Base-by-base conservation (phyloP, 1,140 invertebrate species). In the Macrobrachium rosenbergii region DNA sequence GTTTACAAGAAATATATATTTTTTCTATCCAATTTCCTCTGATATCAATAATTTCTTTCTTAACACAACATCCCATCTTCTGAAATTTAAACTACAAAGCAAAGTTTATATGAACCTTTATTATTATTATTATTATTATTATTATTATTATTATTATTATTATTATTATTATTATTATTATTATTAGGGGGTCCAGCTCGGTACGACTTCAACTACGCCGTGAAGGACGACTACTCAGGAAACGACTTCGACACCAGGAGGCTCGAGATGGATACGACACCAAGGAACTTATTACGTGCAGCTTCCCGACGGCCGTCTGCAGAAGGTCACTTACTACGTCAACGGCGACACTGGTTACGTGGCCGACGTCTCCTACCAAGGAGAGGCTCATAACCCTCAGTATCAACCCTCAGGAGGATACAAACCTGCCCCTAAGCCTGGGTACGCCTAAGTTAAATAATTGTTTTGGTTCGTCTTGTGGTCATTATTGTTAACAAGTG, bases 221-320 rank as follows among this genome's bases (percentile, higher is more conserved):
- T 83, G 59, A 77, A 77, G 28, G 82, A 83, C 82, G 72, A 62
- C 58, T n/a, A 62, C 37, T 83, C 82, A 52, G 60, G 82, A 72
- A 83, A 83, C 82, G 62, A 76, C 72, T 76, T 45, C 81, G 81
- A 45, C 82, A 83, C 58, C 67, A 83, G 23, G 82, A 83, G 21
- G 10, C 82, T 45, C 82, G 73, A 19, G 21, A 83, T 21, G 82
- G 82, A 3, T 62, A 83, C 72, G 75, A 83, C 72, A 83, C 82
- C 16, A 58, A 83, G 73, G 72, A 62, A 76, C 72, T 16, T 77
- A 83, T 28, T 83, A 77, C 73, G 82, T 64, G 6, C 82, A 63
- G 59, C 82, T 83, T 62, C 72, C 82, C 73, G 82, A 83, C 82
- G 82, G 82, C 23, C 82, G 72, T 28, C 81, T 82, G 21, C 82